Evolutionary conservation across 2,797 vertebrate species (phyloP).

Genomic region (Gobio occitaniae): DNA sequence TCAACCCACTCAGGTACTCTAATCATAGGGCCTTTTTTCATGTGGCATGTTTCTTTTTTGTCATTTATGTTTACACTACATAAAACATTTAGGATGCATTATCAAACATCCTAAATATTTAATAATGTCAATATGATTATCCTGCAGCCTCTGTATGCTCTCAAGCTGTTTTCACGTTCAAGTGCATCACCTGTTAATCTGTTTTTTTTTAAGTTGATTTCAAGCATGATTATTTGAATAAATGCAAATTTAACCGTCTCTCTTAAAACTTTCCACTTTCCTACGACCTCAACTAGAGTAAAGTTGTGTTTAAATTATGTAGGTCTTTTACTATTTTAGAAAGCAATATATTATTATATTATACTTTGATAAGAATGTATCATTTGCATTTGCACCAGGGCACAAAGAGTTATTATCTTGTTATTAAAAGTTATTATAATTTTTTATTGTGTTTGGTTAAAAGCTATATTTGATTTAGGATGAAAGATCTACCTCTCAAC

Average conservation of each 20-base stretch:
- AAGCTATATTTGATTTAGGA: not conserved
- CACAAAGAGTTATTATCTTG: too few species aligned
- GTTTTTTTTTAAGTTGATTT: not conserved
- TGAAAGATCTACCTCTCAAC: not conserved
- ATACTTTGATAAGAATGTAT: not conserved
- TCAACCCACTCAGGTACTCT: not conserved
- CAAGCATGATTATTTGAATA: not conserved
- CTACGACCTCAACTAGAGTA: not conserved
- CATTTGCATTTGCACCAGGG: not conserved
- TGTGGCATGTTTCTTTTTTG: not conserved
- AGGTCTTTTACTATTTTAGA: not conserved
- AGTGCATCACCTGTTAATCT: slow-evolving; percentile 18
- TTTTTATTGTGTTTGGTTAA: not conserved
- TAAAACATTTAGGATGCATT: slow-evolving; percentile 12
- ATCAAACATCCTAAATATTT: slow-evolving; percentile 15
- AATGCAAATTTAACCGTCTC: not conserved
- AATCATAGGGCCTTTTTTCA: too few species aligned
- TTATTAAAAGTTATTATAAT: too few species aligned
- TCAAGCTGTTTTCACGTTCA: not conserved
- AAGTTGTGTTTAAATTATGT: not conserved
- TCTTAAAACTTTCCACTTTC: not conserved
- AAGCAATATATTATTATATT: not conserved
- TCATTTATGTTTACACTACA: slow-evolving; percentile 16
- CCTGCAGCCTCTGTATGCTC: not conserved
- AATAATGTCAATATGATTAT: slow-evolving; percentile 15